phyloP scores from a whole-genome alignment of 1,140 invertebrate species.

The Druon quercuslanigerum region DNA sequence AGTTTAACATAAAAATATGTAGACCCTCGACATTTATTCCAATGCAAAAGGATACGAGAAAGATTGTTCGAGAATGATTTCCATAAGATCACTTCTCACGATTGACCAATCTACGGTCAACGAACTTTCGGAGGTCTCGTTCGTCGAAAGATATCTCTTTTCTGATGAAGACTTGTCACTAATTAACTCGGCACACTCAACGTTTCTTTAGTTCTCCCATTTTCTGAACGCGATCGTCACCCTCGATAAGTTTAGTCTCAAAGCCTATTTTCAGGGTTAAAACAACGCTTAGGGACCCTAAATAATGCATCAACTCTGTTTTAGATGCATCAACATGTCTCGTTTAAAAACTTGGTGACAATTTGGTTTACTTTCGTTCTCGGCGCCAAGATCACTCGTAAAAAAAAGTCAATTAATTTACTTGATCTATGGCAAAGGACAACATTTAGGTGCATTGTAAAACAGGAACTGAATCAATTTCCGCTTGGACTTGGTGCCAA shows the following conservation, averaged over 20 bases:
- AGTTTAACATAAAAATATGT: too few relatives aligned
- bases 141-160: slow-evolving; percentile 11
- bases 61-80: too few relatives aligned
- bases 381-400: too few relatives aligned
- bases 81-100: too few relatives aligned
- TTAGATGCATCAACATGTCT: not conserved
- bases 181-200: slow-evolving; percentile 3
- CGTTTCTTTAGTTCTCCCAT: not conserved
- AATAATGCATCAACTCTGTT: not conserved
- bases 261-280: slow-evolving; percentile 13
- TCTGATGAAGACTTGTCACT: slow-evolving; percentile 11
- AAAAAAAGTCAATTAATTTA: too few relatives aligned
- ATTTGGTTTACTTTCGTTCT: not conserved
- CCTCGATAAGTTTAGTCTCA: slow-evolving; percentile 2
- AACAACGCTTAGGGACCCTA: not conserved
- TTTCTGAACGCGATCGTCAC: slow-evolving; percentile 13
- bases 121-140: slow-evolving; percentile 1
- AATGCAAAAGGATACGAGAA: too few relatives aligned
- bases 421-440: too few relatives aligned
- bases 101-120: slow-evolving; percentile 3
- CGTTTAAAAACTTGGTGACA: not conserved
- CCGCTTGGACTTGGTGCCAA: too few relatives aligned
- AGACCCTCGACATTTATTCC: too few relatives aligned
- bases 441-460: too few relatives aligned
- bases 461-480: too few relatives aligned